Evolutionary conservation across 2,888 invertebrate species (phyloP), one percentile per base, ranked within the genome.

Genomic region (Watsonalla binaria): DNA sequence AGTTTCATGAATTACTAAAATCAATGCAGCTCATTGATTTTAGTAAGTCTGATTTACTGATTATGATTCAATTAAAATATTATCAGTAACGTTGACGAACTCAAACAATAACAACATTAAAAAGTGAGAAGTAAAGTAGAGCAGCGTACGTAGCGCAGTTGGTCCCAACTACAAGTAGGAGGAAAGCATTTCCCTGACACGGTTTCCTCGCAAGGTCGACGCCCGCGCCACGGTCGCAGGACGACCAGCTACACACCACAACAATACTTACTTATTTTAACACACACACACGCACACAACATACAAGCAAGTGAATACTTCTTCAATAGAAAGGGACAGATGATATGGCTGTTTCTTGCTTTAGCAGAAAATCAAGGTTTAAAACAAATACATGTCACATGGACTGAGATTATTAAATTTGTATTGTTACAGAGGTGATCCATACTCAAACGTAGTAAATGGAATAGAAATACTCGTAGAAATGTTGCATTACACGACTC

Each of bases 141-240:
- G 85, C 80, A 72, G 47, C 62, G 33, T 60, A 55, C 66, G n/a
- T 9, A 34, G 34, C 64, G 67, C 57, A 51, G 53, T 11, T 42
- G 11, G 11, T 42, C 11, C 5, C 49, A 61, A 54, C 56, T 63
- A 57, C 63, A 66, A 70, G 66, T 74, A 68, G 78, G 75, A 84
- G 84, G 78, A 85, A 84, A 86, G 84, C 82, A 81, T 84, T 84
- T 81, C 79, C 82, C 80, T 82, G 84, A 76, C 86, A 82, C 79
- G 81, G 77, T 80, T 74, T 82, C 72, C 49, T 49, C 73, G 74
- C 84, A 84, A 85, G 86, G 86, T 86, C 84, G 80, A 78, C 82
- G 84, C 58, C 81, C 86, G 81, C 77, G 68, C 78, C 82, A 75
- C 77, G 77, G 75, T 69, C 77, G 74, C 67, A 39, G 53, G 53